Evolutionary conservation across 2,888 invertebrate species (phyloP), one percentile per base, ranked within the genome.

Genomic region (Epirrita christyi): DNA sequence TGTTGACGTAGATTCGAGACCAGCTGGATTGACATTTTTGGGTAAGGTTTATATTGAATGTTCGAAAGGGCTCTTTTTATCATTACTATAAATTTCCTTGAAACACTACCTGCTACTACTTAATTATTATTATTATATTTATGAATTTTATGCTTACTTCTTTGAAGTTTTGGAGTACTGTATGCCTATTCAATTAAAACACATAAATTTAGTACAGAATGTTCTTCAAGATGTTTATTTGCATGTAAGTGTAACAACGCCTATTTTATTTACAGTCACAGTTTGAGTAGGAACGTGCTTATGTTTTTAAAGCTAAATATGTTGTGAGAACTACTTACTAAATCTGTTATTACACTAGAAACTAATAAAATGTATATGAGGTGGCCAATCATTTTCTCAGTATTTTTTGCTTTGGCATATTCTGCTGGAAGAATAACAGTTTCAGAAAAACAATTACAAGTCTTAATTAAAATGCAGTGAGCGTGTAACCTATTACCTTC

Each of bases 401-500:
- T 48, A 56, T 54, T 40, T 28, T 49, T 54, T 45, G 34, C 43
- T 34, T 29, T 37, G 28, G 9, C 11, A 48, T 11, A n/a, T n/a
- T n/a, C n/a, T n/a, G n/a, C n/a, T n/a, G n/a, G n/a, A n/a, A 61
- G 61, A 70, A 68, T 58, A 67, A 66, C 66, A 51, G 64, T 63
- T 57, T 50, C 58, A 58, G 34, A 59, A 60, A 74, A 74, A 66
- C 73, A 74, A 81, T 81, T 79, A 71, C 59, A 67, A 66, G 55
- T 65, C 55, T 64, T 75, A 75, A 81, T 84, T 70, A 68, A 81
- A 83, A 75, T 66, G 67, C 79, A 78, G 56, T 67, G 64, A 76
- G 76, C 82, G 71, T 83, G 76, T 76, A 81, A 70, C 68, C 72
- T 65, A 71, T 64, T 66, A 47, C 15, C 52, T 63, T 49, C 28